These are phyloP conservation scores for Microctonus hyperodae DNA, from an alignment of 2,888 invertebrate genomes.

Conservation along the genomic window DNA sequence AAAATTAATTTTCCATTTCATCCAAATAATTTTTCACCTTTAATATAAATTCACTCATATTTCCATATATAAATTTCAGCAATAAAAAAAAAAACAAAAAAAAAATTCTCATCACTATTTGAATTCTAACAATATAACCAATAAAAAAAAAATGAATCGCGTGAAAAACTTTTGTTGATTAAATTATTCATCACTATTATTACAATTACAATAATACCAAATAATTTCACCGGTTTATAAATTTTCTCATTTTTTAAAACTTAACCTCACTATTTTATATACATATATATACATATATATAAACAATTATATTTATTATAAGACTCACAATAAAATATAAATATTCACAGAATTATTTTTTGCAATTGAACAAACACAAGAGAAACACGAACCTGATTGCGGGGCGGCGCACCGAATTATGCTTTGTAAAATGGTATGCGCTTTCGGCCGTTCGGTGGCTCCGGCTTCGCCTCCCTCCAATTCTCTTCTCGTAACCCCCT, in stretches of 20 bases:
- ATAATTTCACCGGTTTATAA: too few species aligned
- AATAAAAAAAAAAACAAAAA: background rate
- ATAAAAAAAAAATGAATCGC: background rate
- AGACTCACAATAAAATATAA: background rate
- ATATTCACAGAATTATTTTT: background rate
- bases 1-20: background rate
- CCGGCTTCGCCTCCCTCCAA: conserved; percentile 39
- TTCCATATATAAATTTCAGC: too few species aligned
- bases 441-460: conserved; percentile 51
- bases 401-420: conserved; percentile 61
- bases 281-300: background rate
- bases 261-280: background rate
- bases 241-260: background rate
- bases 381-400: conserved; percentile 59
- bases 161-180: background rate
- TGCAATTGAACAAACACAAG: conserved; percentile 18
- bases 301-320: background rate
- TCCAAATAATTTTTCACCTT: background rate
- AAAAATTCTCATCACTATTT: background rate
- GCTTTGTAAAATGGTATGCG: conserved; percentile 58
- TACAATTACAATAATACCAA: background rate
- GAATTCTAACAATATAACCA: too few species aligned
- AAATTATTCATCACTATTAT: background rate
- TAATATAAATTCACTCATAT: too few species aligned
- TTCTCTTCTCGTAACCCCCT: conserved; percentile 30